Conservation (phyloP, 1,140 invertebrate species). For the Papilio machaon region DNA sequence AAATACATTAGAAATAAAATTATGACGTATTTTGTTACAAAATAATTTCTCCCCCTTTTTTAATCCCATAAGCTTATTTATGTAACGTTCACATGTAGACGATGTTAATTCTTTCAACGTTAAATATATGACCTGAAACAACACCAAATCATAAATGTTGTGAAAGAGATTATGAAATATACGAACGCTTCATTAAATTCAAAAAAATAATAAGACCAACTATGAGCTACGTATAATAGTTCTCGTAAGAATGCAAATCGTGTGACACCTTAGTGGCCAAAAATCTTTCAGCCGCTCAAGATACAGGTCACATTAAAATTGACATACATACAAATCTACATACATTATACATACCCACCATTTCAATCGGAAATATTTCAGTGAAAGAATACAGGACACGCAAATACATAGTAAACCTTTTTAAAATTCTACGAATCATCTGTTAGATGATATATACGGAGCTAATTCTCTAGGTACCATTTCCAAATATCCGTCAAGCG, state of each 20-base stretch:
- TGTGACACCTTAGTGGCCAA: too few species aligned
- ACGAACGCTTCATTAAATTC: too few species aligned
- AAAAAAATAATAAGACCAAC: too few species aligned
- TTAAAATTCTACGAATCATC: background rate
- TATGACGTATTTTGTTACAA: background rate
- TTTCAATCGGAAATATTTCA: too few species aligned
- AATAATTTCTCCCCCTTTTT: background rate
- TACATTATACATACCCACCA: too few species aligned
- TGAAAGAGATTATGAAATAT: background rate
- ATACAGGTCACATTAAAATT: too few species aligned
- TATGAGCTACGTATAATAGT: too few species aligned
- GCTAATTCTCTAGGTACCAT: background rate
- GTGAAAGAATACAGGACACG: background rate
- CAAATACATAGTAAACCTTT: background rate
- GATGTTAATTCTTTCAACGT: slow-evolving; percentile 13
- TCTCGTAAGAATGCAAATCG: too few species aligned
- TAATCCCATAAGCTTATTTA: background rate
- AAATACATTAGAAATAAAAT: background rate
- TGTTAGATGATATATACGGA: background rate
- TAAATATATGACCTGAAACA: background rate
- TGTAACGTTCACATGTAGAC: background rate
- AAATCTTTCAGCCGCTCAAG: too few species aligned
- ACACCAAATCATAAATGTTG: background rate
- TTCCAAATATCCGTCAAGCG: background rate
- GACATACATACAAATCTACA: too few species aligned